A percentile compares a stretch with the other conserved stretches of the same genome.
These are phyloP conservation scores for Hippocampus abdominalis DNA, from an alignment of 2,113 vertebrate species.

Conservation along the genomic window DNA sequence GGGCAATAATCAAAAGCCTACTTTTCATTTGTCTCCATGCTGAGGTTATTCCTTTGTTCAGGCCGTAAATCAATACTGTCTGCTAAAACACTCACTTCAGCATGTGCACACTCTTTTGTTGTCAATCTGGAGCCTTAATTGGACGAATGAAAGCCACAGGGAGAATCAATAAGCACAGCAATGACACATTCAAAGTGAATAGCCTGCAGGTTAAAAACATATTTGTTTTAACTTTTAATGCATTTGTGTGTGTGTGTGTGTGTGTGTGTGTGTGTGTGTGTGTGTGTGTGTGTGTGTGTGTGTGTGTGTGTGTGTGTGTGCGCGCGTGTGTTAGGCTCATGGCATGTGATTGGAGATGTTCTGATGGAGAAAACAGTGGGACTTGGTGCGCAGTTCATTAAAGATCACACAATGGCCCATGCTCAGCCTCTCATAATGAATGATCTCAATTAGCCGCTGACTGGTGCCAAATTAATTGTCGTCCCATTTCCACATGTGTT, in stretches of 20 bases:
- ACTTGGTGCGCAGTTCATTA: slow-evolving; percentile 47
- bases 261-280: neutral
- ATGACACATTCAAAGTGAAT: slow-evolving; percentile 6
- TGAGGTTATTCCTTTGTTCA: slow-evolving; percentile 35
- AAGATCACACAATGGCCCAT: slow-evolving; percentile 10
- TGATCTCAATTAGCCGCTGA: slow-evolving; percentile 32
- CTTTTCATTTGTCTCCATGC: slow-evolving; percentile 20
- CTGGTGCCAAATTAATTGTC: slow-evolving; percentile 30
- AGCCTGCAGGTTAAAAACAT: slow-evolving; percentile 23
- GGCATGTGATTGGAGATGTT: slow-evolving; percentile 33
- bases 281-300: too few species aligned
- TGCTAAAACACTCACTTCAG: slow-evolving; percentile 2
- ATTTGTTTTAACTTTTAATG: neutral
- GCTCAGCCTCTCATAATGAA: slow-evolving; percentile 16
- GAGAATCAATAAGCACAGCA: slow-evolving; percentile 40
- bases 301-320: too few species aligned
- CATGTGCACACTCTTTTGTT: slow-evolving; percentile 43
- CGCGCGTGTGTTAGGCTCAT: neutral
- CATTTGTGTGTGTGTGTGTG: neutral
- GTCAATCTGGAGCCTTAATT: slow-evolving; percentile 29
- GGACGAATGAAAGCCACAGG: slow-evolving; percentile 35
- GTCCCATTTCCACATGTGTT: slow-evolving; percentile 39
- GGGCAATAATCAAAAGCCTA: neutral
- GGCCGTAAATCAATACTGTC: slow-evolving; percentile 53
- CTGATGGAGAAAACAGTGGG: slow-evolving; percentile 29